Evolutionary conservation across 2,888 invertebrate species (phyloP).

Genomic region (Horisme vitalbata): DNA sequence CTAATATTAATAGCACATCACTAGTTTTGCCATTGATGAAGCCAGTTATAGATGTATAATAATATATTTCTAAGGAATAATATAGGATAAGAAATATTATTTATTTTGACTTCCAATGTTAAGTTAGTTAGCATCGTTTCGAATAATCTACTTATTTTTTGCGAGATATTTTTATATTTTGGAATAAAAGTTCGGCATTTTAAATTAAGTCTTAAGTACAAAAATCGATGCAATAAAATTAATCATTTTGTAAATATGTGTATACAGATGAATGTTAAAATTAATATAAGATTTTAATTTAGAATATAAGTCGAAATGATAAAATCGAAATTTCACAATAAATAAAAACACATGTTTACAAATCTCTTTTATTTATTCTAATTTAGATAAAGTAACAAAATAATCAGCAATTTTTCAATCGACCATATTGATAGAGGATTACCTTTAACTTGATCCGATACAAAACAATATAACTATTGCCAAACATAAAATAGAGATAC

Average conservation of each 20-base stretch:
- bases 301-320: slow-evolving; percentile 54
- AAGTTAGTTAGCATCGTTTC: slow-evolving; percentile 25
- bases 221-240: slow-evolving; percentile 52
- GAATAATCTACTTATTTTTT: slow-evolving; percentile 31
- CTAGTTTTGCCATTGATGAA: slow-evolving; percentile 52
- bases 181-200: slow-evolving; percentile 31
- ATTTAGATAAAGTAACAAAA: too few relatives aligned
- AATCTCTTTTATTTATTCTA: slow-evolving; percentile 22
- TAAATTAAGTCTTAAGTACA: slow-evolving; percentile 42
- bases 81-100: slow-evolving; percentile 37
- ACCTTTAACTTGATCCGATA: too few relatives aligned
- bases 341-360: slow-evolving; percentile 48
- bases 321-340: slow-evolving; percentile 55
- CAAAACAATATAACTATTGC: too few relatives aligned
- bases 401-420: too few relatives aligned
- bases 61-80: slow-evolving; percentile 34
- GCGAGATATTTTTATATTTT: slow-evolving; percentile 39
- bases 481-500: too few relatives aligned
- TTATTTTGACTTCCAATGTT: slow-evolving; percentile 36
- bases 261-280: slow-evolving; percentile 56
- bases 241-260: slow-evolving; percentile 28
- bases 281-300: slow-evolving; percentile 53
- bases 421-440: too few relatives aligned
- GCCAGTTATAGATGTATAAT: slow-evolving; percentile 54
- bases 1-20: slow-evolving; percentile 44